A percentile compares a stretch with the other conserved stretches of the same genome.
phyloP scores from a whole-genome alignment of 2,113 vertebrate species.

The Myrmecophaga tridactyla region DNA sequence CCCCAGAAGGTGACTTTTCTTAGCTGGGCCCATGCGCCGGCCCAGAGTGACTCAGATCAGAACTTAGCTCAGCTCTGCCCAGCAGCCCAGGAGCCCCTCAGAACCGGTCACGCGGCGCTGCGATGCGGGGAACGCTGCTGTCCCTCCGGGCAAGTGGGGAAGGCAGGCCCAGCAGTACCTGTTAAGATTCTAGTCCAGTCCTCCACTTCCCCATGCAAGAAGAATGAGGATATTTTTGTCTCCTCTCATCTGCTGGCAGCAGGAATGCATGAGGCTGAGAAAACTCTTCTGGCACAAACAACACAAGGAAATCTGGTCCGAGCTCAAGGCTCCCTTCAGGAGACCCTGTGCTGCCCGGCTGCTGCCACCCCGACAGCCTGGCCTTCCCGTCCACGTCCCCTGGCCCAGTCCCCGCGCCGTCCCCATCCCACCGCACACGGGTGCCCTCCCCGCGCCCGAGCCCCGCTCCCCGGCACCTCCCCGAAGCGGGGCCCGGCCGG shows the following conservation, averaged over 20 bases:
- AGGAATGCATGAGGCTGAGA: slow-evolving; percentile 26
- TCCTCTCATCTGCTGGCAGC: slow-evolving; percentile 63
- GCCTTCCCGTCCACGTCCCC: neutral
- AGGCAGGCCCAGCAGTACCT: neutral
- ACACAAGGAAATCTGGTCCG: slow-evolving; percentile 37
- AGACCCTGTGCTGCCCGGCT: slow-evolving; percentile 39
- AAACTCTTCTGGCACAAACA: slow-evolving; percentile 32
- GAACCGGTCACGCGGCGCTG: neutral
- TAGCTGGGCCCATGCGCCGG: neutral
- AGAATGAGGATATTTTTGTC: slow-evolving; percentile 68
- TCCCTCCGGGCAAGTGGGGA: neutral
- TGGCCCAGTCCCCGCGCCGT: accelerated
- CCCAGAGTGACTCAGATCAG: neutral
- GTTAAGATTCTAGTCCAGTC: slow-evolving; percentile 27
- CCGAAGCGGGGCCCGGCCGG: too few species aligned
- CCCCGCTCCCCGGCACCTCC: too few species aligned
- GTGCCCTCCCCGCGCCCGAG: neutral
- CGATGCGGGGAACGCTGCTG: neutral
- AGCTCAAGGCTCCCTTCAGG: slow-evolving; percentile 46
- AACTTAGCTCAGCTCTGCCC: neutral
- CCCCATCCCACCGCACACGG: neutral
- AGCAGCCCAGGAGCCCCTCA: neutral
- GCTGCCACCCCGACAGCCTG: neutral
- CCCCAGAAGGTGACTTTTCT: neutral
- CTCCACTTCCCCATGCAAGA: slow-evolving; percentile 48